Base-by-base conservation (phyloP, 2,888 invertebrate genomes). In the Choreutis nemorana region DNA sequence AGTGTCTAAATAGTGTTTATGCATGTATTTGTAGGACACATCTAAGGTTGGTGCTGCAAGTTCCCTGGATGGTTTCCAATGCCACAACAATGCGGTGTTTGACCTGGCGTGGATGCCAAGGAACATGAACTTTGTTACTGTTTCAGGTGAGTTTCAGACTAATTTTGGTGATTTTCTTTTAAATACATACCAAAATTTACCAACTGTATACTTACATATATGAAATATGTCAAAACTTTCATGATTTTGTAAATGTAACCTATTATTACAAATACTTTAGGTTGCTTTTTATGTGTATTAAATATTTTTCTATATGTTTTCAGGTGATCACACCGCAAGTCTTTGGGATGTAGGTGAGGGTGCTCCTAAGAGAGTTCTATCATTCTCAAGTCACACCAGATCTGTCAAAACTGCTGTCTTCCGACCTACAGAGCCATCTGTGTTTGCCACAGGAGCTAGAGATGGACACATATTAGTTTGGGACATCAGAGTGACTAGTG, bases 401-500 rank as follows among this genome's bases (percentile, higher is more conserved):
- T 93, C 93, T 8, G 89, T 96, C 0, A 93, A 93, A 63, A 89
- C 90, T 1, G 89, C 88, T 0, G 87, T 86, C 2, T 90, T 91
- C 52, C 81, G 87, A 6, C 86, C 86, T 25, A 66, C 81, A 4
- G 88, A 89, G 68, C 59, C 82, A 43, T 86, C 84, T 30, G 86
- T 92, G 2, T 93, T 95, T 72, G 93, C 92, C 1, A 91, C 92
- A 0, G 94, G 95, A 10, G 89, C 91, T 0, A 77, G 95, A 16
- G 95, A 96, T 67, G 94, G 95, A 0, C 87, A 87, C 43, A 88
- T 95, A 10, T 84, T 91, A 44, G 58, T 94, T 10, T 95, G 94
- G 94, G 96, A 95, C 55, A 83, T 82, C 0, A 51, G 72, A 7
- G 52, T 52, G 12, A 72, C 65, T 33, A 64, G 67, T 7, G n/a